phyloP scores from a whole-genome alignment of 1,140 invertebrate genomes.

The Linepithema humile region DNA sequence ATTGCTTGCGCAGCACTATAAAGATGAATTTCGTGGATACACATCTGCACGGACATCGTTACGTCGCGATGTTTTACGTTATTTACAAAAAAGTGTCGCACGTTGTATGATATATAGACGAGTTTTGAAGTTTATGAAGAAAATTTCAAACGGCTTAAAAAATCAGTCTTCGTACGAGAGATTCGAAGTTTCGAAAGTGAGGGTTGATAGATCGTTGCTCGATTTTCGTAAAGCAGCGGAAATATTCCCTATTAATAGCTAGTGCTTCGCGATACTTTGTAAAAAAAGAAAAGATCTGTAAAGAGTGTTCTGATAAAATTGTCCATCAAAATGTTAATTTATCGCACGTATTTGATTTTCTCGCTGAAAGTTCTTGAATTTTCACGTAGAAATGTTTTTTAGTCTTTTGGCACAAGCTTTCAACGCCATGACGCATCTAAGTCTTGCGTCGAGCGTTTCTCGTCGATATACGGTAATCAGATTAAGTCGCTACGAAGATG shows the following conservation, averaged over 20 bases:
- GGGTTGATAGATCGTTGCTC: constrained; percentile 75
- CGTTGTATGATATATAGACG: constrained; percentile 61
- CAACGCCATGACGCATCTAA: neutral
- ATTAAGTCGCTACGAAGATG: constrained; percentile 8
- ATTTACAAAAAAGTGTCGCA: constrained; percentile 68
- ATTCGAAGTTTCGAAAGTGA: constrained; percentile 68
- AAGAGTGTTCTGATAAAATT: constrained; percentile 13
- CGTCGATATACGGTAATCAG: neutral
- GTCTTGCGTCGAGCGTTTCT: neutral
- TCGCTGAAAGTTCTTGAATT: neutral
- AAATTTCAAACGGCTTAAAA: constrained; percentile 69
- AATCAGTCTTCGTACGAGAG: constrained; percentile 80
- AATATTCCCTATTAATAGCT: neutral
- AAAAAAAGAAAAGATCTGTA: constrained; percentile 22
- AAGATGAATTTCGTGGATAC: constrained; percentile 35
- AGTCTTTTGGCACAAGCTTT: constrained; percentile 17
- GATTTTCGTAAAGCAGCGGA: constrained; percentile 51
- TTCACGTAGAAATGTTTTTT: neutral
- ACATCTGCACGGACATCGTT: constrained; percentile 35
- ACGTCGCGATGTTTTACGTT: constrained; percentile 54
- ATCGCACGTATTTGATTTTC: constrained; percentile 31
- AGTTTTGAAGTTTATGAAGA: constrained; percentile 60
- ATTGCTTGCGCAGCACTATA: constrained; percentile 69
- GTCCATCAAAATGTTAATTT: constrained; percentile 29
- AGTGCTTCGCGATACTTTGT: neutral